Base-by-base conservation (phyloP, 1,140 invertebrate genomes). In the Trypoxylus dichotomus region DNA sequence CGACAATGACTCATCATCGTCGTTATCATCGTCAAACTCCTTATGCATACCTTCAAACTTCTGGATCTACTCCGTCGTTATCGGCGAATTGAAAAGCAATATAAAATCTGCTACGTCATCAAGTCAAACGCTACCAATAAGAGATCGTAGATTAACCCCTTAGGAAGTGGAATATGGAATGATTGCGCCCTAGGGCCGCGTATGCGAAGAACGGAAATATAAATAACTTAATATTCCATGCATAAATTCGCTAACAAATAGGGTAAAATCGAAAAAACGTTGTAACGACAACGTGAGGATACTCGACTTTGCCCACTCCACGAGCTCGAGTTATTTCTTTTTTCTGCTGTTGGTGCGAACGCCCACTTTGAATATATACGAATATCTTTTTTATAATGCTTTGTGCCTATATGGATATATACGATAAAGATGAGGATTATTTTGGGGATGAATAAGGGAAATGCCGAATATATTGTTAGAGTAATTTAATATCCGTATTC, bases 51-150 rank as follows among this genome's bases (percentile, higher is more conserved):
- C 41, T 75, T 68, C 75, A n/a, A n/a, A n/a, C n/a, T n/a, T n/a
- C 42, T 54, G 29, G 24, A 63, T 60, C 29, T 58, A 37, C 29
- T 25, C 29, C 13, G 29, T 74, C 3, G 29, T 8, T 43, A 19
- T 42, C 47, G 58, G 19, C 42, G 32, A 37, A 71, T 60, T 15
- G 25, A 37, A 37, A 76, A 76, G 25, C 75, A 42, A 60, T 29
- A 73, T 58, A 75, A 77, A 79, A 77, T 25, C 47, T 63, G 74
- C 41, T 76, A 77, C 63, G 78, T 77, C 78, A 79, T 77, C 78
- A 68, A 79, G 74, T 79, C 77, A 77, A 60, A 72, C 73, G 68
- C 74, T 73, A 74, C 78, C 78, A 79, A 79, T 79, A 79, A 79
- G 78, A 76, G 77, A 77, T 77, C 77, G 77, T 27, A 75, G 76